Conservation (phyloP, 2,888 invertebrate genomes). For the Megalurothrips usitatus region DNA sequence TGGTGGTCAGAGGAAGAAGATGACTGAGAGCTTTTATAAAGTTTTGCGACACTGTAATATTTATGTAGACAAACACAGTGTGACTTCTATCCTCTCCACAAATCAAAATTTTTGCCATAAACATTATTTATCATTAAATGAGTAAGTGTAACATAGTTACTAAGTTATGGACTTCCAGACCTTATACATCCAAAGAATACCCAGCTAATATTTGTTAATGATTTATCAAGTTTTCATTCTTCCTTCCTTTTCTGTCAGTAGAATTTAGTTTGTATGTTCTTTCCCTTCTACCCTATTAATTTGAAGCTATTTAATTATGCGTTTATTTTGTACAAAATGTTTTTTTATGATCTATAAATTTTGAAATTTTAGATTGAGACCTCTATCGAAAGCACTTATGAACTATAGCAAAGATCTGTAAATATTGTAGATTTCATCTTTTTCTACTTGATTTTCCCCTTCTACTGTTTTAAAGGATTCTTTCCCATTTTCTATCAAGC, state of each 20-base stretch:
- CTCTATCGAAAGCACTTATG: slow-evolving; percentile 4
- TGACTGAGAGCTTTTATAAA: slow-evolving; percentile 25
- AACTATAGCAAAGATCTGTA: slow-evolving; percentile 23
- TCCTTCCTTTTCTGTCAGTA: slow-evolving; percentile 24
- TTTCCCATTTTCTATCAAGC: not conserved
- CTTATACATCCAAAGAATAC: slow-evolving; percentile 17
- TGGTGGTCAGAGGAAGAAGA: not conserved
- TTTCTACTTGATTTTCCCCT: not conserved
- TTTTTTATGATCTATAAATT: slow-evolving; percentile 3
- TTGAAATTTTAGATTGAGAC: slow-evolving; percentile 1
- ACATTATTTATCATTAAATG: slow-evolving; percentile 9
- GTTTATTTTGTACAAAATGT: slow-evolving; percentile 22
- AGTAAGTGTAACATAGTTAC: slow-evolving; percentile 17
- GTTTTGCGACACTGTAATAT: not conserved
- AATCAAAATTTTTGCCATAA: slow-evolving; percentile 22
- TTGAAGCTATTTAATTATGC: not conserved
- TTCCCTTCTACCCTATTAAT: not conserved
- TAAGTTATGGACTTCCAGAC: slow-evolving; percentile 25
- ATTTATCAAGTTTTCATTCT: slow-evolving; percentile 23
- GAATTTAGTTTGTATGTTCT: slow-evolving; percentile 6
- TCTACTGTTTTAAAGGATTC: not conserved
- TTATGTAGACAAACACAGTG: not conserved
- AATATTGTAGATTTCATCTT: slow-evolving; percentile 9
- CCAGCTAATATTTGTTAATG: slow-evolving; percentile 23
- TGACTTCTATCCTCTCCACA: slow-evolving; percentile 13